Conservation (phyloP, 2,113 vertebrate genomes). For the Nannospalax galili region DNA sequence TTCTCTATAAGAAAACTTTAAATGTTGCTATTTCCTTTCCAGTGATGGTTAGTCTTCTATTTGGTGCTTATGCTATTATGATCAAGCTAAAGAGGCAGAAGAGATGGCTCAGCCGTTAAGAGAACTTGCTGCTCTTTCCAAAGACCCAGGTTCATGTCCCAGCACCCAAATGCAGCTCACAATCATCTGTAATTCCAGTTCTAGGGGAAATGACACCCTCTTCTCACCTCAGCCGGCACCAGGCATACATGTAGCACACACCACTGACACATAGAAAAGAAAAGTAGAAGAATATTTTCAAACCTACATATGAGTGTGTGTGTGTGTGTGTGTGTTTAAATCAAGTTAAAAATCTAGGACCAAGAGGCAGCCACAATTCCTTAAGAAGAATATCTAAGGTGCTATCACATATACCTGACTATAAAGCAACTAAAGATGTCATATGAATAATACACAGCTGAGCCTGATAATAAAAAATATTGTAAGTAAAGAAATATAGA, state of each 20-base stretch:
- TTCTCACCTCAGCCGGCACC: no score
- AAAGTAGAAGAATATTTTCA: no score
- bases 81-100: no score
- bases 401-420: neutral
- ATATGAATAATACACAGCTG: neutral
- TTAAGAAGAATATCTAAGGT: neutral
- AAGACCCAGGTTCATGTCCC: no score
- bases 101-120: no score
- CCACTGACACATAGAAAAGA: no score
- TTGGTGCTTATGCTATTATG: neutral
- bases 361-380: neutral
- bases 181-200: no score
- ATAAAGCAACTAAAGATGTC: neutral
- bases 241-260: no score
- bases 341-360: neutral
- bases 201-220: no score
- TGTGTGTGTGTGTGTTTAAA: neutral
- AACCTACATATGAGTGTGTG: no score
- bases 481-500: neutral
- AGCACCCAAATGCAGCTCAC: no score
- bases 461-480: neutral
- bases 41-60: neutral
- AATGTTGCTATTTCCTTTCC: neutral
- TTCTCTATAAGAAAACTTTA: neutral
- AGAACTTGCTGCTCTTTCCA: no score